Conservation (phyloP, 2,113 vertebrate species). For the Rhinichthys klamathensis region DNA sequence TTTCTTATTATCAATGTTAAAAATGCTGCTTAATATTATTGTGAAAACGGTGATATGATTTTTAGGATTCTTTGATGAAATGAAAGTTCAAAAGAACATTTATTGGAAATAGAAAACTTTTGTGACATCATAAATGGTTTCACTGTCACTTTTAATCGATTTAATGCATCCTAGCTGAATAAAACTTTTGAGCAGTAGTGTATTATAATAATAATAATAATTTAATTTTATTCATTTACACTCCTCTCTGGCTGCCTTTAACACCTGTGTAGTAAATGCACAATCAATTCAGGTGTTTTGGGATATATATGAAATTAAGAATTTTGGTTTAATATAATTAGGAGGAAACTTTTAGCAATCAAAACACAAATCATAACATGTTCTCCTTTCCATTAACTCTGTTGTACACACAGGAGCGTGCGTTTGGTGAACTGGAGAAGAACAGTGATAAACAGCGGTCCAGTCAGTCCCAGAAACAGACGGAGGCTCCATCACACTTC, state of each 20-base stretch:
- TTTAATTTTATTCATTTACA: neutral
- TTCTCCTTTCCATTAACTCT: neutral
- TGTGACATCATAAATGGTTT: neutral
- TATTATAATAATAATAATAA: slow-evolving; percentile 11
- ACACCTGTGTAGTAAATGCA: neutral
- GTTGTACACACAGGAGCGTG: slow-evolving; percentile 71
- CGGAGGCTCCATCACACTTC: slow-evolving; percentile 78
- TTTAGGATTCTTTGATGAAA: neutral
- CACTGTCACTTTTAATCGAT: too few relatives aligned
- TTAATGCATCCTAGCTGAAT: neutral
- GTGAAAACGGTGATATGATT: neutral
- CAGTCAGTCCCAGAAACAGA: slow-evolving; percentile 69
- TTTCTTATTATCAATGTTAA: neutral
- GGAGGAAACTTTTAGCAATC: neutral
- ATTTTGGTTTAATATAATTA: neutral
- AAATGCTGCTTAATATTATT: neutral
- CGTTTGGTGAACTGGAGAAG: slow-evolving; percentile 82
- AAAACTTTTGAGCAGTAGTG: neutral
- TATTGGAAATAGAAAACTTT: neutral
- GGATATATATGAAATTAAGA: neutral
- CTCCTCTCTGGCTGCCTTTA: neutral
- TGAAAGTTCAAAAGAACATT: neutral
- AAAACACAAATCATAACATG: neutral
- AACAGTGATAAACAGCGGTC: slow-evolving; percentile 81
- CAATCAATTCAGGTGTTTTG: neutral